Evolutionary conservation across 2,113 vertebrate genomes (phyloP), one percentile per base, ranked within the genome.

Genomic region (Macquaria ambigua): DNA sequence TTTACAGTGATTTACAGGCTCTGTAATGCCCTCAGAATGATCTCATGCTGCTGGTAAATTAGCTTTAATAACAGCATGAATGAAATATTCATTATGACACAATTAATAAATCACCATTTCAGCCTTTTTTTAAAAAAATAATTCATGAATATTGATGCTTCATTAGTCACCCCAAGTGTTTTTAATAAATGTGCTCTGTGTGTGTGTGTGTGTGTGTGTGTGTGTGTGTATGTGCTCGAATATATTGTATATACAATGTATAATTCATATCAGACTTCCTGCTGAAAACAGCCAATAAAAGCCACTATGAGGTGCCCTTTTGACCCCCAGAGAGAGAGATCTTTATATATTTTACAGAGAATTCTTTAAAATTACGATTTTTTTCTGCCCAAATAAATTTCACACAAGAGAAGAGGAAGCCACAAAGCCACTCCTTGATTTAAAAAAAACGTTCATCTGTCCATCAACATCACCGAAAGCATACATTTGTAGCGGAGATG

Each of bases 61-160:
- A 43, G 53, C 53, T 55, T 46, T 68, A 69, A 63, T 63, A 53
- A 56, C 18, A 37, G 8, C 41, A 25, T 8, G 8, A 16, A 18
- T 67, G 0, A 79, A 85, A 62, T 34, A 85, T 75, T 70, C 21
- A 76, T 28, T 3, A 28, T 16, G 63, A 70, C 64, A 18, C 11
- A n/a, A 74, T 69, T 25, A 79, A 79, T 69, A 69, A 79, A 71
- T 74, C 61, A 74, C 39, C 20, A 70, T n/a, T n/a, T 48, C 52
- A 68, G 18, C 20, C 3, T 3, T 46, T 3, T 46, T 69, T 62
- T 16, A 14, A 20, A 23, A 3, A 18, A 34, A 50, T 39, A 23
- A 15, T 3, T 63, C 25, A 77, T 77, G 37, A 77, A 77, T 74
- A 79, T 74, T 74, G 9, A 74, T 34, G 43, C 50, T 48, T 67